A percentile compares a stretch with the other conserved stretches of the same genome.
phyloP scores from a whole-genome alignment of 2,113 vertebrate species.

The Ramphastos sulfuratus region DNA sequence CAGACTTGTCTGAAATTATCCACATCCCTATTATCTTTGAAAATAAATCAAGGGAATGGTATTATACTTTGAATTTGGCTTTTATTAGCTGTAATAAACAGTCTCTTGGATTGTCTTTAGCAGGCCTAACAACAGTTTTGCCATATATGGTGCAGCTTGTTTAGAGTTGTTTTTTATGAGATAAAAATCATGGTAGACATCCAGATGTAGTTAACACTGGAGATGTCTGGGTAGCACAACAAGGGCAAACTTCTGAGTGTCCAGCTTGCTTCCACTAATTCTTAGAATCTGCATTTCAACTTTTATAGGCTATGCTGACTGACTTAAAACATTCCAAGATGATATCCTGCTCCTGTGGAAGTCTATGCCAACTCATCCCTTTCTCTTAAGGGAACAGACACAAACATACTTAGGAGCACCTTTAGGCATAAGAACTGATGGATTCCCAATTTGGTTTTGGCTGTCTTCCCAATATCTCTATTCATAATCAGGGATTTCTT shows the following conservation, averaged over 20 bases:
- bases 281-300: not conserved
- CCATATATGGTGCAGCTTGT: not conserved
- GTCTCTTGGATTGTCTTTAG: not conserved
- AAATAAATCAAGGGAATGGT: not conserved
- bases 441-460: not conserved
- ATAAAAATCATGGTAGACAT: not conserved
- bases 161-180: not conserved
- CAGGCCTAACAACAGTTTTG: not conserved
- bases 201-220: not conserved
- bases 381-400: not conserved
- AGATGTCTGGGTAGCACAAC: not conserved
- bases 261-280: not conserved
- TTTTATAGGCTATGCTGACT: not conserved
- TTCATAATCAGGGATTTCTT: not conserved
- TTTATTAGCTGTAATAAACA: conserved; percentile 8
- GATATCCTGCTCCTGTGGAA: not conserved
- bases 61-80: not conserved
- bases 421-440: not conserved
- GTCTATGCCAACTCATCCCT: not conserved
- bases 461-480: not conserved
- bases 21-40: not conserved
- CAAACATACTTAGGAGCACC: not conserved
- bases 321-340: not conserved
- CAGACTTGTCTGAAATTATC: not conserved
- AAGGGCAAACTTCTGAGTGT: not conserved